A percentile compares a stretch with the other conserved stretches of the same genome.
These are phyloP conservation scores for Oncopeltus fasciatus DNA, from an alignment of 1,140 invertebrate species.

Conservation along the genomic window DNA sequence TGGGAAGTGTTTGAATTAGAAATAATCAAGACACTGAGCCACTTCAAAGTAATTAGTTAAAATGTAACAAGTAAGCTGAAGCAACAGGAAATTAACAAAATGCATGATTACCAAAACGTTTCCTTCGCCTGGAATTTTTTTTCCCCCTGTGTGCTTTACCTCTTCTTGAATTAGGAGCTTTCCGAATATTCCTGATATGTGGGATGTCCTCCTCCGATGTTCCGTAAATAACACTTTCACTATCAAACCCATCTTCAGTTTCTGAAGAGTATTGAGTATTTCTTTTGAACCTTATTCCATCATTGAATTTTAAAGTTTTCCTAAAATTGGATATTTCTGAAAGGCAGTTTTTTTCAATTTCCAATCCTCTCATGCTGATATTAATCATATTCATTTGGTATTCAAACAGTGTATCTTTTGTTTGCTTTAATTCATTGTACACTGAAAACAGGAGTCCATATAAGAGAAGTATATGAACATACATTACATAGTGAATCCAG, in stretches of 20 bases:
- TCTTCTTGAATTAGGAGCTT: neutral
- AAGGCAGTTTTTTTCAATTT: neutral
- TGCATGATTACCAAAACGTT: neutral
- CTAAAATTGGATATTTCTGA: neutral
- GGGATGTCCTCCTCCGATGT: neutral
- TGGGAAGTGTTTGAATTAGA: too few species aligned
- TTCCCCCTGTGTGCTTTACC: neutral
- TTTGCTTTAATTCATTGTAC: neutral
- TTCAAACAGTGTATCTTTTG: neutral
- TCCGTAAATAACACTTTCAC: too few species aligned
- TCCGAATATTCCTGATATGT: neutral
- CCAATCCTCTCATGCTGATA: neutral
- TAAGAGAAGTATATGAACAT: neutral
- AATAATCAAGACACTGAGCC: too few species aligned
- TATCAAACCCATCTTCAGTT: too few species aligned
- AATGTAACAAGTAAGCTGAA: too few species aligned
- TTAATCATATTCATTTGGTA: neutral
- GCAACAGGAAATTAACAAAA: too few species aligned
- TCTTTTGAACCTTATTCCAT: neutral
- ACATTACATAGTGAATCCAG: neutral
- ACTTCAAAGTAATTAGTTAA: too few species aligned
- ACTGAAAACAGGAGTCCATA: neutral
- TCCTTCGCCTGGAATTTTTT: neutral
- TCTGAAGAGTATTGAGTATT: too few species aligned
- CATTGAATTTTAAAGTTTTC: neutral